Percentiles rank a stretch among this genome's conserved stretches.
These are phyloP conservation scores for Pherbina coryleti DNA, from an alignment of 2,888 invertebrate species.

Conservation along the genomic window DNA sequence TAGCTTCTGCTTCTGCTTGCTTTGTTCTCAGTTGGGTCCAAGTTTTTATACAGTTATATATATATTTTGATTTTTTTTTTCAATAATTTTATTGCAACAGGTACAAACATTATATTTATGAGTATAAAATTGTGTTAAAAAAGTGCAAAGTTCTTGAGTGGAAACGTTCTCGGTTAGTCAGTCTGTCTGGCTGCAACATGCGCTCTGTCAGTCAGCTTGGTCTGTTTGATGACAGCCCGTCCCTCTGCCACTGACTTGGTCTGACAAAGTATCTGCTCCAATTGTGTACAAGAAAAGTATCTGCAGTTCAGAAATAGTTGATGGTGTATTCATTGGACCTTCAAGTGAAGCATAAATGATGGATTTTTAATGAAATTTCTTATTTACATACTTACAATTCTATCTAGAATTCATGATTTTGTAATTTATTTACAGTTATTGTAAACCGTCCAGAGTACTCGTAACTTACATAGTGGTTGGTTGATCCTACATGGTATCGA, in stretches of 20 bases:
- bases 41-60: constrained; percentile 19
- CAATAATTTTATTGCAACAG: constrained; percentile 1
- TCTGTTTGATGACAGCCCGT: background rate
- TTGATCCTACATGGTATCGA: too few species aligned
- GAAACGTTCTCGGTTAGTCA: background rate
- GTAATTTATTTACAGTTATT: too few species aligned
- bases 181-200: background rate
- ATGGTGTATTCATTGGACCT: constrained; percentile 5
- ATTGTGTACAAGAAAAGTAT: background rate
- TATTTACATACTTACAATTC: background rate
- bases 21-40: background rate
- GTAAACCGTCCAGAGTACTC: too few species aligned
- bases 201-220: background rate
- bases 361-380: constrained; percentile 7
- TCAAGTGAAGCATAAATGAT: constrained; percentile 17
- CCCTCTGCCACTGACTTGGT: background rate
- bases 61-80: background rate
- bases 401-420: too few species aligned
- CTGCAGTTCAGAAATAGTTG: background rate
- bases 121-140: constrained; percentile 25
- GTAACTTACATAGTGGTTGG: too few species aligned
- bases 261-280: background rate
- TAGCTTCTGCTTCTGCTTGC: background rate
- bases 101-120: constrained; percentile 32
- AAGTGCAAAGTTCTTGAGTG: constrained; percentile 23